phyloP scores from a whole-genome alignment of 2,888 invertebrate species.

The Rotaria macrura region DNA sequence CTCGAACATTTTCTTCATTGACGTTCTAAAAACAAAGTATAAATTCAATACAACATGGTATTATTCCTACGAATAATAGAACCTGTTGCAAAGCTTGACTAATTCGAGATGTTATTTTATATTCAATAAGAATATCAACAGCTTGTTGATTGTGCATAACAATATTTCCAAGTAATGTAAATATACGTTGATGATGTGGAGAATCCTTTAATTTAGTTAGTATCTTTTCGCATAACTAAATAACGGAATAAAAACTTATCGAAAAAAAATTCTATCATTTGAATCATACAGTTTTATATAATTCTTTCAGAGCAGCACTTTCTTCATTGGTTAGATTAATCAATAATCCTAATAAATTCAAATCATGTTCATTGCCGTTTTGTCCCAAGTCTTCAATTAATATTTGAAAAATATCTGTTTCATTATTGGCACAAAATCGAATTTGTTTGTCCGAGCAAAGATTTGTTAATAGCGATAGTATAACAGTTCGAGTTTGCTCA shows the following conservation, averaged over 20 bases:
- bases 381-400: background rate
- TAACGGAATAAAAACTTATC: background rate
- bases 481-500: background rate
- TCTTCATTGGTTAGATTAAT: background rate
- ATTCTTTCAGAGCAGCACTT: background rate
- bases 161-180: slow-evolving; percentile 14
- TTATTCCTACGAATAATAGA: background rate
- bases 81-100: background rate
- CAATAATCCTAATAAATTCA: background rate
- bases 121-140: background rate
- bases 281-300: background rate
- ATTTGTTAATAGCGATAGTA: slow-evolving; percentile 1
- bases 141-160: background rate
- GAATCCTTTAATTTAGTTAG: background rate
- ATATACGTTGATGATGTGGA: background rate
- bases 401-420: background rate
- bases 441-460: background rate
- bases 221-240: background rate
- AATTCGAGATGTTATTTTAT: background rate
- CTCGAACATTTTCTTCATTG: background rate
- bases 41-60: too few relatives aligned
- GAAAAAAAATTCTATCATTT: background rate
- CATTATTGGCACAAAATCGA: background rate
- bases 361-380: background rate
- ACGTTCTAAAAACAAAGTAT: background rate